phyloP scores from a whole-genome alignment of 92 coral and sea anemone species.

The Epizoanthus illoricatus region DNA sequence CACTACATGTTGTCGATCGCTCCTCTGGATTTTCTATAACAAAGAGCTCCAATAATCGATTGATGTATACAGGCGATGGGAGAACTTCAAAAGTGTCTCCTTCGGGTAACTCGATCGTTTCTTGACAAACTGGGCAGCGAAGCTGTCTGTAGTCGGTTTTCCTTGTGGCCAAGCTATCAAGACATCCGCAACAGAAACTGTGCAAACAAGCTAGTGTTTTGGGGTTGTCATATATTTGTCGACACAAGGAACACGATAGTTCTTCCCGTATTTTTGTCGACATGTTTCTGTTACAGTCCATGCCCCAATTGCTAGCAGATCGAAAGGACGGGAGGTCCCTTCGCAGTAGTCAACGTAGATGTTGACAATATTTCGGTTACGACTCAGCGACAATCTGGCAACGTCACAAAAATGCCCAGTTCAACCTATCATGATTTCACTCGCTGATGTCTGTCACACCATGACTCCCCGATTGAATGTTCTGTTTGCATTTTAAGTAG shows the following conservation, averaged over 20 bases:
- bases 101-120: constrained; percentile 30
- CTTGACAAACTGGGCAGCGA: constrained; percentile 42
- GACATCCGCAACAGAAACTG: constrained; percentile 41
- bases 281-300: constrained; percentile 42
- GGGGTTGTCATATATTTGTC: constrained; percentile 39
- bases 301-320: background rate
- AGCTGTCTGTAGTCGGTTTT: constrained; percentile 45
- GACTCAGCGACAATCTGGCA: background rate
- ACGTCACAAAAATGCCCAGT: constrained; percentile 33
- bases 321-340: constrained; percentile 39
- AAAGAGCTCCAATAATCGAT: constrained; percentile 29
- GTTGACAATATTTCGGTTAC: constrained; percentile 34
- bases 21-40: constrained; percentile 34
- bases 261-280: constrained; percentile 12
- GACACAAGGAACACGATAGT: constrained; percentile 32
- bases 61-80: constrained; percentile 33
- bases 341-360: constrained; percentile 12
- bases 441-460: background rate
- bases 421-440: constrained; percentile 3
- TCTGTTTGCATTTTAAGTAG: constrained; percentile 41
- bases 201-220: constrained; percentile 34
- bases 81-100: constrained; percentile 41
- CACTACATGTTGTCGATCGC: constrained; percentile 9
- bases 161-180: constrained; percentile 38
- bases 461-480: constrained; percentile 11